Evolutionary conservation across 2,888 invertebrate genomes (phyloP).

Genomic region (Furcula furcula): DNA sequence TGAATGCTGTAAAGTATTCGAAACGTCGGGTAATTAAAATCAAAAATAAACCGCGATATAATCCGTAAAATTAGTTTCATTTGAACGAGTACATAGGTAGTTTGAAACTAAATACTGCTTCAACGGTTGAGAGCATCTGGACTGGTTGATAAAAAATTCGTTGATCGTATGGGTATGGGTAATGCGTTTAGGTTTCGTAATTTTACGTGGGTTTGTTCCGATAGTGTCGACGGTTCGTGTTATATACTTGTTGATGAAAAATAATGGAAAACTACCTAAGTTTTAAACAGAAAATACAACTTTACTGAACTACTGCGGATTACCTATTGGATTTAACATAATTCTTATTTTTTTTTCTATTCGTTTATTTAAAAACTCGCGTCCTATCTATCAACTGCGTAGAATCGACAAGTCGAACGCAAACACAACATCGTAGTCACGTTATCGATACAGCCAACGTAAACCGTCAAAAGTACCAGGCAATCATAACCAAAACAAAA

Average conservation of each 20-base stretch:
- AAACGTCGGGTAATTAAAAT: no score
- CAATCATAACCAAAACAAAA: conserved; percentile 61
- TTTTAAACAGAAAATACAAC: no score
- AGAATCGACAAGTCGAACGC: conserved; percentile 44
- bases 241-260: neutral
- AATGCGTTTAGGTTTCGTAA: conserved; percentile 50
- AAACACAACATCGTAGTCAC: conserved; percentile 45
- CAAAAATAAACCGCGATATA: no score
- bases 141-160: conserved; percentile 53
- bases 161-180: conserved; percentile 43
- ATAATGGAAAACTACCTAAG: no score
- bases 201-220: conserved; percentile 24
- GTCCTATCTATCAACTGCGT: conserved; percentile 24
- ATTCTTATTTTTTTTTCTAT: neutral
- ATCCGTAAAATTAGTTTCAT: no score
- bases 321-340: no score
- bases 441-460: conserved; percentile 75
- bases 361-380: neutral
- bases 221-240: conserved; percentile 4
- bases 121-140: conserved; percentile 1
- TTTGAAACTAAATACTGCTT: no score
- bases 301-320: no score
- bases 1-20: no score
- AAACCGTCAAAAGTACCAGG: conserved; percentile 77
- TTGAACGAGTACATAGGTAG: no score